Evolutionary conservation across 2,888 invertebrate genomes (phyloP).

Genomic region (Strigamia maritima): DNA sequence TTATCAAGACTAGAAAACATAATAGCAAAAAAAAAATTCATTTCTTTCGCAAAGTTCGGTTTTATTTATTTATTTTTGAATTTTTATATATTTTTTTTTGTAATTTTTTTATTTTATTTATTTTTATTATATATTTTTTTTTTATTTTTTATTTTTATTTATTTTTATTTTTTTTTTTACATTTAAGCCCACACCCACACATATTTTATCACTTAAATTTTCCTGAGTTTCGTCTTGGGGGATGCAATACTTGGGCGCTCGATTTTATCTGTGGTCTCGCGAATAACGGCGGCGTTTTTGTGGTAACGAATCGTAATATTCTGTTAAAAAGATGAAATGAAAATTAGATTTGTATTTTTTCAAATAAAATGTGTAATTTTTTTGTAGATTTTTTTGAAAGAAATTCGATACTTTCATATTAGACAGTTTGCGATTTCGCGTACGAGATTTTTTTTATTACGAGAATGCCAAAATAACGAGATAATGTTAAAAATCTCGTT

Average conservation of each 20-base stretch:
- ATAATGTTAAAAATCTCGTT: no score
- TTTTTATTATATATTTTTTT: background rate
- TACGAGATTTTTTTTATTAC: no score
- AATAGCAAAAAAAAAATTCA: background rate
- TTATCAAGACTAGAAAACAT: background rate
- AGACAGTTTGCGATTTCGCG: no score
- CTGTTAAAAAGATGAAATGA: background rate
- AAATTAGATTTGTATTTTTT: background rate
- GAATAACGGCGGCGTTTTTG: constrained; percentile 41
- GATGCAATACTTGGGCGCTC: background rate
- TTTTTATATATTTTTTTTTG: background rate
- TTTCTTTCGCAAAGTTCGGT: background rate
- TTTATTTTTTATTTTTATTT: background rate
- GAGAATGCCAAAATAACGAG: no score
- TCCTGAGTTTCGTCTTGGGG: constrained; percentile 15
- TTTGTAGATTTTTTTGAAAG: background rate
- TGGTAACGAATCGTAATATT: constrained; percentile 41
- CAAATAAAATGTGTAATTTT: background rate
- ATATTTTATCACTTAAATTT: constrained; percentile 10
- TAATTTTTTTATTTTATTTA: background rate
- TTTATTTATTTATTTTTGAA: background rate
- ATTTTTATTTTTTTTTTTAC: background rate
- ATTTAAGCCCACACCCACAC: constrained; percentile 9
- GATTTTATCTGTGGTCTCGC: constrained; percentile 41
- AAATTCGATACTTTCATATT: no score